Evolutionary conservation across 2,113 vertebrate species (phyloP), one percentile per base, ranked within the genome.

Genomic region (Picathartes gymnocephalus): DNA sequence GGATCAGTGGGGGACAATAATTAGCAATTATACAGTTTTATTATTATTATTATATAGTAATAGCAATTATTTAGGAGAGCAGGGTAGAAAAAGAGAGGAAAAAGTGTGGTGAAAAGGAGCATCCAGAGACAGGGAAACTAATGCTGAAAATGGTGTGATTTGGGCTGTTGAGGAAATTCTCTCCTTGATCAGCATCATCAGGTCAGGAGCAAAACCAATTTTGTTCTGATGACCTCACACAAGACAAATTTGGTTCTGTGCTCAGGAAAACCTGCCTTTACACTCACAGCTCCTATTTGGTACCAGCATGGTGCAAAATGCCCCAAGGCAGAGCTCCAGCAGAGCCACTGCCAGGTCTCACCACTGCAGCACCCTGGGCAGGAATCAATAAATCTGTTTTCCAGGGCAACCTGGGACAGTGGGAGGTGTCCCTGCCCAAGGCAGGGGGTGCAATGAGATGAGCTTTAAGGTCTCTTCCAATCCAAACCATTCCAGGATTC

Each of bases 211-310:
- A 81, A 90, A 90, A 35, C 5, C 39, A 57, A 25, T 20, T 11
- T 42, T 56, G 23, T 33, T 25, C 51, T 47, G 24, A 11, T 6
- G 13, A 31, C 0, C 6, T 53, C 81, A 48, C 25, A 30, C 10
- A 10, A 9, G 31, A 19, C 17, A 33, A 27, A n/a, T 37, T 6
- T 87, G 25, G 8, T 72, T 76, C 57, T 50, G 48, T 9, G 44
- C 47, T 31, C 69, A 90, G 44, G 21, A 71, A 42, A 68, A 68
- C 1, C 4, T 50, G 71, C 76, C 0, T 35, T 30, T 5, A 15
- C n/a, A 4, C 14, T 21, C 4, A 1, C 6, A 60, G 25, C 64
- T 60, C 72, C n/a, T 31, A 0, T 27, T 16, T 1, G 3, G 37
- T 7, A 54, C 10, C 50, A 53, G 66, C 50, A 61, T 8, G 10